A percentile compares a stretch with the other conserved stretches of the same genome.
Evolutionary conservation across 2,888 invertebrate species (phyloP).

Genomic region (Saturnia pavonia): DNA sequence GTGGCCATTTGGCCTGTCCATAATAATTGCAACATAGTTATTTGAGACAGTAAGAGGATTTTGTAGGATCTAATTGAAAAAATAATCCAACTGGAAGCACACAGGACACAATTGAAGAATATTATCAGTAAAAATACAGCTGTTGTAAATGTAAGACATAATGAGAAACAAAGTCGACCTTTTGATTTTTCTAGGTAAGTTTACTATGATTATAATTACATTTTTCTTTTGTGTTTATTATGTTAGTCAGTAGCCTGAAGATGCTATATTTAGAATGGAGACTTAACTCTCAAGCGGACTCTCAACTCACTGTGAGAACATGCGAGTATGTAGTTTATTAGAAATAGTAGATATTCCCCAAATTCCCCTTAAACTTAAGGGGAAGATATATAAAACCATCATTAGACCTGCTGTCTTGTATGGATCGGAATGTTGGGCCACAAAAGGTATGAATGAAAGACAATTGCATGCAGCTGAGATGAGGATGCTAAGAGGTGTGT

Average conservation of each 20-base stretch:
- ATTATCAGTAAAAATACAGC: slow-evolving; percentile 81
- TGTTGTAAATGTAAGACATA: slow-evolving; percentile 35
- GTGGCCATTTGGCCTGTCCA: no score
- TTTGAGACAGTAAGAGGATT: background rate
- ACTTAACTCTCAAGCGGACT: no score
- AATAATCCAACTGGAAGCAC: slow-evolving; percentile 88
- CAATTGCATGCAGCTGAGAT: no score
- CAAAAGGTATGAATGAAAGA: no score
- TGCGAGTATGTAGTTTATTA: background rate
- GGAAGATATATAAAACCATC: no score
- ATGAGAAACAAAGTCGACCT: slow-evolving; percentile 51
- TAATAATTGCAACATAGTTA: background rate
- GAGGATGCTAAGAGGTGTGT: no score
- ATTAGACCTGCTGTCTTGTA: no score
- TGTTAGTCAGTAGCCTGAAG: background rate
- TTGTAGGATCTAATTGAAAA: slow-evolving; percentile 86
- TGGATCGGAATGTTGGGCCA: no score
- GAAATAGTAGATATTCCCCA: no score
- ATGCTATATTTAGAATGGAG: background rate
- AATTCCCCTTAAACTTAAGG: no score
- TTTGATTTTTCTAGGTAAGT: slow-evolving; percentile 85
- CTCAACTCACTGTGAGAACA: no score
- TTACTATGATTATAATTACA: background rate
- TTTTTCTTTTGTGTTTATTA: background rate
- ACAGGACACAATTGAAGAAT: slow-evolving; percentile 89